These are phyloP conservation scores for Haliaeetus leucogaster DNA, from an alignment of 2,113 vertebrate genomes.

Conservation along the genomic window DNA sequence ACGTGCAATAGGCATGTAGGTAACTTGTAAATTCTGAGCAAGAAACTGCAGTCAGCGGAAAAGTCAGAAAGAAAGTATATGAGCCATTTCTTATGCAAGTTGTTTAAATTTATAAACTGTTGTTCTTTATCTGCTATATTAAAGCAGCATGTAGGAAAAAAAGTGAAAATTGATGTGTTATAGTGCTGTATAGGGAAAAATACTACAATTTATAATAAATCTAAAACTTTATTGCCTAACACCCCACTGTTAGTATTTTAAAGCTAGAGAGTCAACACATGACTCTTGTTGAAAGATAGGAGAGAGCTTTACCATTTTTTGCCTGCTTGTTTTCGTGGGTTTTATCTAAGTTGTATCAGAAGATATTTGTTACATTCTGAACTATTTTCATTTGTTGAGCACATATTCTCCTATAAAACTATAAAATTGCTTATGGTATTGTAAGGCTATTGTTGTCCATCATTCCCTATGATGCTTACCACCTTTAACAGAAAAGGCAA, in stretches of 20 bases:
- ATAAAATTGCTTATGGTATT: neutral
- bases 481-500: neutral
- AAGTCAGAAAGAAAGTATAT: neutral
- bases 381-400: neutral
- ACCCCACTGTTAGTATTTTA: neutral
- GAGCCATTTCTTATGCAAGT: neutral
- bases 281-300: neutral
- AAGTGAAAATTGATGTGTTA: neutral
- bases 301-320: neutral
- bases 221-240: neutral
- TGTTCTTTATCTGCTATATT: neutral
- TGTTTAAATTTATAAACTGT: neutral
- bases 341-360: neutral
- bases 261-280: neutral
- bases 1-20: neutral
- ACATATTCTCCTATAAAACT: neutral
- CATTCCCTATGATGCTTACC: neutral
- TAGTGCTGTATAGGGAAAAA: neutral
- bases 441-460: neutral
- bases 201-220: neutral
- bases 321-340: neutral
- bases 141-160: neutral
- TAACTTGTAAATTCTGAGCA: neutral
- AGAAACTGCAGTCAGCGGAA: neutral
- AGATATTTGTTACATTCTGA: neutral